Conservation (phyloP, 2,113 vertebrate genomes). For the Pyrgilauda ruficollis region DNA sequence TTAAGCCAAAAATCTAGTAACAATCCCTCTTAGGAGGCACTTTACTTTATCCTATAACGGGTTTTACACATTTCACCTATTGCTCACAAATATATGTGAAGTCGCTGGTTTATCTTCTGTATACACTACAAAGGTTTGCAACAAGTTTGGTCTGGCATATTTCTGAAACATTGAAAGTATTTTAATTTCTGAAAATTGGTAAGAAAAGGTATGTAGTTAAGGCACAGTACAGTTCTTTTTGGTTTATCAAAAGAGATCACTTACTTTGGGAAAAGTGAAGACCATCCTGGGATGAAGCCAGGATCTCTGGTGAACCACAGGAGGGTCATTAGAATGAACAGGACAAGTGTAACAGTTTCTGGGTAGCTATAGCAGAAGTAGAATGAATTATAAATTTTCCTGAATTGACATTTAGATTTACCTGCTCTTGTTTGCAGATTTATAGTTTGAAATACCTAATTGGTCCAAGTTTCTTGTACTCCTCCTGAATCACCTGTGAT, state of each 20-base stretch:
- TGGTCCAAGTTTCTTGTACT: constrained; percentile 81
- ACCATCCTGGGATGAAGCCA: constrained; percentile 90
- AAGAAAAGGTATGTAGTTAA: neutral
- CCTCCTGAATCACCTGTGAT: constrained; percentile 75
- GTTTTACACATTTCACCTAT: neutral
- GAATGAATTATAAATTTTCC: neutral
- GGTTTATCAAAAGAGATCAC: constrained; percentile 13
- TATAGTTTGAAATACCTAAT: constrained; percentile 72
- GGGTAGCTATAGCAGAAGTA: constrained; percentile 76
- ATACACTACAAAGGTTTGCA: neutral
- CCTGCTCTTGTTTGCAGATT: neutral
- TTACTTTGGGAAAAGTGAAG: constrained; percentile 84
- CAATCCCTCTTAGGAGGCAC: neutral
- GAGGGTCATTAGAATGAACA: constrained; percentile 85
- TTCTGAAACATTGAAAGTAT: neutral
- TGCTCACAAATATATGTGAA: neutral
- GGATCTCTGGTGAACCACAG: constrained; percentile 90
- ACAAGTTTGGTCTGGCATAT: neutral
- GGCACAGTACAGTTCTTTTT: neutral
- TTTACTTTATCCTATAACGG: neutral
- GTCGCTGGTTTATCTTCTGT: neutral
- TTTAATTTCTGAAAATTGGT: neutral
- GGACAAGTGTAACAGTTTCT: constrained; percentile 82
- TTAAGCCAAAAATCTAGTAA: neutral
- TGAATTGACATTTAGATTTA: neutral